Evolutionary conservation across 2,888 invertebrate species (phyloP), one percentile per base, ranked within the genome.

Genomic region (Pomacea canaliculata): DNA sequence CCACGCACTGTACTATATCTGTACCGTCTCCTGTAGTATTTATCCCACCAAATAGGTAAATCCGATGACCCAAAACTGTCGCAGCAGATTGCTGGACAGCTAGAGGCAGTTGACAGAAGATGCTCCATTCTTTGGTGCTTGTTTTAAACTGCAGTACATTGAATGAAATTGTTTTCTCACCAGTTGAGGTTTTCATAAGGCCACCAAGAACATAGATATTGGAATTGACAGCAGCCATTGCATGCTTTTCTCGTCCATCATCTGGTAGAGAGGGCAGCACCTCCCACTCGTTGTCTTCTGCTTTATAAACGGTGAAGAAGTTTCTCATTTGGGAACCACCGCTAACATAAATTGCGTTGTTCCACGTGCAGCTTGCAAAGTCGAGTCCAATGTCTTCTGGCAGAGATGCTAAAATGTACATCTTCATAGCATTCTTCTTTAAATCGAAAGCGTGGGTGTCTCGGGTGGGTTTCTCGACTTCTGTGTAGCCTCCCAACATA

Each of bases 151-250:
- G 46, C 65, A 70, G 71, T n/a, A 76, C 59, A 60, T 60, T 19
- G 13, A 19, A 60, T 18, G 60, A 68, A 62, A 19, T 13, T 13
- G 19, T 19, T 19, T 60, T 60, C 19, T 60, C 60, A 60, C 13
- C 60, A 60, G 49, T 46, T 48, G n/a, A 3, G 18, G 62, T 56
- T 13, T 59, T 37, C 56, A 59, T 59, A 23, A 70, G 46, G 27
- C 76, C 76, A 37, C 76, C 76, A 19, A 76, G 66, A 23, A 76
- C 13, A 65, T 76, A 76, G 46, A 76, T 18, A 23, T 16, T 12
- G n/a, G 60, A 27, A 18, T 56, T 49, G 27, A 76, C 72, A n/a
- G 71, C 72, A 12, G 67, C 69, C 76, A 76, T 76, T 12, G 66
- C 46, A 48, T 76, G 76, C 7, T 62, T 66, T 51, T 76, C 76